phyloP scores from a whole-genome alignment of 2,797 vertebrate species.

The Siniperca obscura region DNA sequence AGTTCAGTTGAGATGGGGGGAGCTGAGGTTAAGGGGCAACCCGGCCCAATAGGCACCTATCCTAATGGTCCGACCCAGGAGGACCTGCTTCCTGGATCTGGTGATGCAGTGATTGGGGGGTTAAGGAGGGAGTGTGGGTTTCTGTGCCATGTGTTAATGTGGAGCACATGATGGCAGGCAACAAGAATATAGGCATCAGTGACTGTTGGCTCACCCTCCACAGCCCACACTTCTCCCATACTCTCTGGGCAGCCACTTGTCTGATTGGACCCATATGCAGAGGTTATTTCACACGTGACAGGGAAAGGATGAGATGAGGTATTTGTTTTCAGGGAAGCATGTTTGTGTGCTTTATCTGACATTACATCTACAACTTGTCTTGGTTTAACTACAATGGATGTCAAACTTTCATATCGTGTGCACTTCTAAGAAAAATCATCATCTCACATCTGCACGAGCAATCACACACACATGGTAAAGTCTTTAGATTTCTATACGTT shows the following conservation, averaged over 20 bases:
- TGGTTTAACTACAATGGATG: constrained; percentile 30
- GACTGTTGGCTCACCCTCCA: constrained; percentile 64
- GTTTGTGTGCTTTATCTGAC: constrained; percentile 38
- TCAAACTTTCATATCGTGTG: constrained; percentile 19
- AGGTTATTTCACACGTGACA: constrained; percentile 60
- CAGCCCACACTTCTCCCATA: constrained; percentile 52
- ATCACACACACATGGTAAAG: constrained; percentile 59
- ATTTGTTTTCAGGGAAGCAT: constrained; percentile 43
- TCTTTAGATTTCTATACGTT: constrained; percentile 63
- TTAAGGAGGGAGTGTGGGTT: constrained; percentile 9
- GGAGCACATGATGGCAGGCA: constrained; percentile 65
- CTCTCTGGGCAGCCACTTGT: constrained; percentile 63
- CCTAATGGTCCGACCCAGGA: constrained; percentile 49
- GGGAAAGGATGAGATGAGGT: constrained; percentile 40
- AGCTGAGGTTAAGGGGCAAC: constrained; percentile 33
- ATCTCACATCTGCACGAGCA: constrained; percentile 23
- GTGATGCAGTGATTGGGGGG: constrained; percentile 35
- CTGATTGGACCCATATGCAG: constrained; percentile 75
- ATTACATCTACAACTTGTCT: constrained; percentile 46
- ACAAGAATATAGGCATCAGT: constrained; percentile 49
- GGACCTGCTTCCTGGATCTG: constrained; percentile 56
- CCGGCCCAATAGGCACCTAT: constrained; percentile 35
- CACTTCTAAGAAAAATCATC: constrained; percentile 15
- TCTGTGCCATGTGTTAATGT: constrained; percentile 63
- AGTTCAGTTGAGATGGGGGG: constrained; percentile 56